These are phyloP conservation scores for Sceloporus tristichus DNA, from an alignment of 2,113 vertebrate species.

Conservation along the genomic window DNA sequence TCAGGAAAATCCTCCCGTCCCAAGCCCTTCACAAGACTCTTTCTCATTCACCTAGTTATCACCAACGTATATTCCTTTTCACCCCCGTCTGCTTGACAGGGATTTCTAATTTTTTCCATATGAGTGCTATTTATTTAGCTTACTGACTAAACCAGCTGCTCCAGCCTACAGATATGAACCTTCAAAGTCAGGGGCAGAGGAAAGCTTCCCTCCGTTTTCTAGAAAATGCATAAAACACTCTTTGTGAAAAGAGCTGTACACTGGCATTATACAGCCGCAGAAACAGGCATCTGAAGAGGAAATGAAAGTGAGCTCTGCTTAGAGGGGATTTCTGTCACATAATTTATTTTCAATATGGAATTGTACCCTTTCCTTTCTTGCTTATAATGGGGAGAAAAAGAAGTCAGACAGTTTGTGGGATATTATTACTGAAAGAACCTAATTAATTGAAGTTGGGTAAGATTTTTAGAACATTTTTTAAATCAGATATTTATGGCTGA, in stretches of 20 bases:
- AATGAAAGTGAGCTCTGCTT: constrained; percentile 56
- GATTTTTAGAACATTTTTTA: not conserved
- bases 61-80: not conserved
- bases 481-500: not conserved
- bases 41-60: constrained; percentile 39
- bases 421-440: not conserved
- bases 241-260: constrained; percentile 35
- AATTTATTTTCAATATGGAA: constrained; percentile 17
- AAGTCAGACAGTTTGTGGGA: not conserved
- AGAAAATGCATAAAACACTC: constrained; percentile 24
- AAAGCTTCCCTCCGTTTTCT: not conserved
- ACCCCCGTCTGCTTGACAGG: constrained; percentile 23
- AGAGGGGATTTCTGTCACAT: constrained; percentile 39
- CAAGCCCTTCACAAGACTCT: not conserved
- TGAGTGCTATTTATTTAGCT: constrained; percentile 61
- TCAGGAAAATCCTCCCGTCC: constrained; percentile 38
- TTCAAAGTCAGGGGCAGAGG: constrained; percentile 13
- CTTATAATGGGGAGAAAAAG: not conserved
- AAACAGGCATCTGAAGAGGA: constrained; percentile 19
- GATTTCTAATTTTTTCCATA: constrained; percentile 64
- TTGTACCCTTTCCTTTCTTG: constrained; percentile 38
- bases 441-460: not conserved
- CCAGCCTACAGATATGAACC: constrained; percentile 45
- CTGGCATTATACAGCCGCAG: constrained; percentile 5
- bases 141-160: constrained; percentile 62